phyloP scores from a whole-genome alignment of 2,888 invertebrate species.

The Cylloceria caligata region DNA sequence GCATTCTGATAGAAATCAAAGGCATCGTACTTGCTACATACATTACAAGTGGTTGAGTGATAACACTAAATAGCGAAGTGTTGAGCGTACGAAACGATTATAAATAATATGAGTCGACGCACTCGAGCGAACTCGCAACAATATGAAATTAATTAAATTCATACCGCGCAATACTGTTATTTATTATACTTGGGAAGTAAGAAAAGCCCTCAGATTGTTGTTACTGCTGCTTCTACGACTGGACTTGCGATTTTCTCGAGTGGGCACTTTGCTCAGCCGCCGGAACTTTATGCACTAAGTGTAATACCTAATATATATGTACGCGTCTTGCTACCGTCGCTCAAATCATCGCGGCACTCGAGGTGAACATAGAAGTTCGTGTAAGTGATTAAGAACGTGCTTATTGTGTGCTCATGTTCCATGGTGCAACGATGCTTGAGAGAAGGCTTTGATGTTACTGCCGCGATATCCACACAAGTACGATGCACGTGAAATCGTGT shows the following conservation, averaged over 20 bases:
- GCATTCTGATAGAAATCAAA: conserved; percentile 2
- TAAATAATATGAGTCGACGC: background rate
- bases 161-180: conserved; percentile 21
- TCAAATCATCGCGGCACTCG: conserved; percentile 6
- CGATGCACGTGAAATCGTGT: conserved; percentile 11
- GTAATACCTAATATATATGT: background rate
- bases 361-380: conserved; percentile 8
- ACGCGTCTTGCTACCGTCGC: background rate
- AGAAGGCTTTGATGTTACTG: conserved; percentile 20
- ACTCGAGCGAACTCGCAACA: background rate
- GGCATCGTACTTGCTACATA: background rate
- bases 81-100: background rate
- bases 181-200: conserved; percentile 8
- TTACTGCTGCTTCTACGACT: background rate
- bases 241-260: conserved; percentile 3
- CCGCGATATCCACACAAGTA: background rate
- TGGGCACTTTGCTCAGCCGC: conserved; percentile 8
- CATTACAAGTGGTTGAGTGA: background rate
- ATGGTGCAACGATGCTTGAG: conserved; percentile 15
- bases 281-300: background rate
- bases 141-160: background rate
- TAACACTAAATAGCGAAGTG: background rate
- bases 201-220: background rate
- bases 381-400: conserved; percentile 20
- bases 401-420: conserved; percentile 10